phyloP scores from a whole-genome alignment of 2,797 vertebrate species.

The Pipistrellus kuhlii region DNA sequence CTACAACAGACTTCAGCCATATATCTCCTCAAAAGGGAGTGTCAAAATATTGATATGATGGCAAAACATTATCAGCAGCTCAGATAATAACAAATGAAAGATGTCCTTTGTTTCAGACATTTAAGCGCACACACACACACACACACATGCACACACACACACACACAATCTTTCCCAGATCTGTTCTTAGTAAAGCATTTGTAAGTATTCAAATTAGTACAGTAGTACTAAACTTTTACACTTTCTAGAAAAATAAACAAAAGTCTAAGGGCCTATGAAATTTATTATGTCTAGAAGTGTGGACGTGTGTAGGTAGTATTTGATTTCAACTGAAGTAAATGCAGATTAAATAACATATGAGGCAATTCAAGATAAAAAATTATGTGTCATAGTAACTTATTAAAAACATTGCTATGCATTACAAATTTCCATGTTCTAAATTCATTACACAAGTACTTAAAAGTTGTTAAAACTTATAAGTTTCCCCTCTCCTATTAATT shows the following conservation, averaged over 20 bases:
- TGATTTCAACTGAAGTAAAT: constrained; percentile 37
- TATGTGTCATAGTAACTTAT: background rate
- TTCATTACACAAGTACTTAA: background rate
- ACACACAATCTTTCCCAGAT: background rate
- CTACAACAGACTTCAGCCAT: background rate
- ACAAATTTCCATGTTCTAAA: background rate
- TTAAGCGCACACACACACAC: background rate
- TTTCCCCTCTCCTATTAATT: background rate
- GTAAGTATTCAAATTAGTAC: background rate
- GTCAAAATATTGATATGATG: background rate
- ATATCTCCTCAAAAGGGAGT: background rate
- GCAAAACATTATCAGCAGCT: background rate
- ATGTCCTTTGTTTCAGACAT: background rate
- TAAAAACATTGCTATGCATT: background rate
- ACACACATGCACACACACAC: background rate
- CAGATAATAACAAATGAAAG: background rate
- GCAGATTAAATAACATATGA: background rate
- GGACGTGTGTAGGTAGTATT: background rate
- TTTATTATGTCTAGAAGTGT: background rate
- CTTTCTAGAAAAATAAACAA: background rate
- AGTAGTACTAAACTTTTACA: background rate
- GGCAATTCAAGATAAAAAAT: background rate
- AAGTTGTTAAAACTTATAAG: background rate
- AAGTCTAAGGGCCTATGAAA: background rate
- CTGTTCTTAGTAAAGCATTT: background rate